phyloP scores from a whole-genome alignment of 2,797 vertebrate species.

The Artibeus lituratus region DNA sequence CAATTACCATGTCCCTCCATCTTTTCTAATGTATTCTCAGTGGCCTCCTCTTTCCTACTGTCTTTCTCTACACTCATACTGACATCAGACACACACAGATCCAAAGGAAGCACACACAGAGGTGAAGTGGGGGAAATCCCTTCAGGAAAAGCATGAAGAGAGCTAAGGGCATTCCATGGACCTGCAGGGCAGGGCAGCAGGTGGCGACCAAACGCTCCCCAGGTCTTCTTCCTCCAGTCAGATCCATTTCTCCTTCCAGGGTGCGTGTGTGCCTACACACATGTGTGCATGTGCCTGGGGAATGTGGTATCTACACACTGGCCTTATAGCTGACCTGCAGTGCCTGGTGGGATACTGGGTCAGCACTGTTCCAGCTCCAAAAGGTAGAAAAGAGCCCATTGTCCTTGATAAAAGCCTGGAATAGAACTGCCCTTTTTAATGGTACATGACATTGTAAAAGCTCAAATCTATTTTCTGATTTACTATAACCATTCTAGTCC shows the following conservation, averaged over 20 bases:
- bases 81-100: neutral
- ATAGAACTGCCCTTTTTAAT: constrained; percentile 59
- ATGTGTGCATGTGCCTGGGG: neutral
- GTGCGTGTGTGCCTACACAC: neutral
- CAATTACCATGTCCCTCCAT: neutral
- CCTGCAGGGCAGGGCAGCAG: neutral
- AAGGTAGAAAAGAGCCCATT: constrained; percentile 27
- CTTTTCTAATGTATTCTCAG: neutral
- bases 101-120: neutral
- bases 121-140: neutral
- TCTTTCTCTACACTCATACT: neutral
- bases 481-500: constrained; percentile 15
- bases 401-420: constrained; percentile 53
- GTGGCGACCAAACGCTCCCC: neutral
- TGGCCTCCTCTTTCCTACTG: neutral
- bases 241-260: neutral
- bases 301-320: neutral
- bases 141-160: neutral
- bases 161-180: neutral
- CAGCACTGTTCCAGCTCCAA: neutral
- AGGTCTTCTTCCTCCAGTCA: neutral
- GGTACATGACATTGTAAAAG: neutral
- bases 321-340: neutral
- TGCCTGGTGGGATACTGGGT: neutral
- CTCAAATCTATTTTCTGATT: constrained; percentile 37